Conservation (phyloP, 2,797 vertebrate species). For the Falco columbarius region DNA sequence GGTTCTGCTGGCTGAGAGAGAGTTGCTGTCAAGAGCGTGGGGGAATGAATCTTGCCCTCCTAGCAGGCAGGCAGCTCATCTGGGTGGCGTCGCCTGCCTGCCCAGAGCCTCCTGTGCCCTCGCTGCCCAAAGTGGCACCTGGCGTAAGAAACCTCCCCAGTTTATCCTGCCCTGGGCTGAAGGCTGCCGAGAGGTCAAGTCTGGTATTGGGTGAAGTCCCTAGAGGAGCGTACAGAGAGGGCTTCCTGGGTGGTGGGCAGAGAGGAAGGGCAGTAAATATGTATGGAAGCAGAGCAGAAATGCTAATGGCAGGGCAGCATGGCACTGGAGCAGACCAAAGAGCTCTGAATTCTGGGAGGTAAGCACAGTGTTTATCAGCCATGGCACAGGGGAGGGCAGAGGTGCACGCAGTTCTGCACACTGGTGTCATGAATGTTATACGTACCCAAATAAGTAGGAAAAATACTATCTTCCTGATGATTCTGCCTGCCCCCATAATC, state of each 20-base stretch:
- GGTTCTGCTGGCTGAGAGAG: not conserved
- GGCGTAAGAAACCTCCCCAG: rapidly evolving
- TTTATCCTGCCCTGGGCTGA: not conserved
- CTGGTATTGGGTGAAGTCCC: not conserved
- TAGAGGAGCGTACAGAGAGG: rapidly evolving
- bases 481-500: not conserved
- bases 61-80: not conserved
- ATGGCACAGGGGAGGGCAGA: not conserved
- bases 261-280: not conserved
- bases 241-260: not conserved
- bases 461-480: not conserved
- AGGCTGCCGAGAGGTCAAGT: not conserved
- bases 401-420: not conserved
- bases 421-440: not conserved
- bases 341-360: not conserved
- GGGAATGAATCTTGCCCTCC: not conserved
- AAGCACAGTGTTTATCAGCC: not conserved
- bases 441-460: not conserved
- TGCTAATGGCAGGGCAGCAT: not conserved
- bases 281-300: not conserved
- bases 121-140: not conserved
- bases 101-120: not conserved
- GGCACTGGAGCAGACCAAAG: not conserved
- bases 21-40: rapidly evolving
- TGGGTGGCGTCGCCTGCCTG: not conserved